These are phyloP conservation scores for Trachurus trachurus DNA, from an alignment of 2,797 vertebrate genomes.

Conservation along the genomic window DNA sequence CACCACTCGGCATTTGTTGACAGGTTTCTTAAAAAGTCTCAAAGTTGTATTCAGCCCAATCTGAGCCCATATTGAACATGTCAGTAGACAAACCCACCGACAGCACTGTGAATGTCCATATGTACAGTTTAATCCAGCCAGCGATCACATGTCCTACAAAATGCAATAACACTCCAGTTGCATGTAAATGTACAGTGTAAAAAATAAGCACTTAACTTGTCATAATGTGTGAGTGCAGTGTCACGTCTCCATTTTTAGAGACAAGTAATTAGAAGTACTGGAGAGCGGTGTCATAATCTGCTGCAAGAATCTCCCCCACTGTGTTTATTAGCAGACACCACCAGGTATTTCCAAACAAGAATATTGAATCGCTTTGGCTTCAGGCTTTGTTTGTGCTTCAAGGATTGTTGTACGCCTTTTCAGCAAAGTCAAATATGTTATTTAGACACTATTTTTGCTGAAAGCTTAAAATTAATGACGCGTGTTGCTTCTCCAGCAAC, in stretches of 20 bases:
- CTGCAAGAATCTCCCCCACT: slow-evolving; percentile 21
- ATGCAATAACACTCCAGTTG: background rate
- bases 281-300: slow-evolving; percentile 6
- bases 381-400: background rate
- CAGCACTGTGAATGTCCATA: too few relatives aligned
- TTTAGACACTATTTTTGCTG: too few relatives aligned
- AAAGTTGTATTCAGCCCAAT: too few relatives aligned
- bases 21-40: too few relatives aligned
- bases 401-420: too few relatives aligned
- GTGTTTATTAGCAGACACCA: slow-evolving; percentile 19
- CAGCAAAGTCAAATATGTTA: too few relatives aligned
- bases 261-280: background rate
- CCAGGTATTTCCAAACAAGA: slow-evolving; percentile 6
- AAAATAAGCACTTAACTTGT: background rate
- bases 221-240: background rate
- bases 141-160: too few relatives aligned
- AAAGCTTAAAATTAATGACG: background rate
- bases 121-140: too few relatives aligned
- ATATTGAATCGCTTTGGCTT: background rate
- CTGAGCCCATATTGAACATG: too few relatives aligned
- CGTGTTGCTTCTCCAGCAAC: background rate
- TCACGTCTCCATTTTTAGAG: background rate
- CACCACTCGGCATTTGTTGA: too few relatives aligned
- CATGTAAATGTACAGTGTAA: background rate
- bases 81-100: too few relatives aligned